Percentiles rank a stretch among this genome's conserved stretches.
Conservation (phyloP, 1,140 invertebrate species). For the Eciton burchellii region DNA sequence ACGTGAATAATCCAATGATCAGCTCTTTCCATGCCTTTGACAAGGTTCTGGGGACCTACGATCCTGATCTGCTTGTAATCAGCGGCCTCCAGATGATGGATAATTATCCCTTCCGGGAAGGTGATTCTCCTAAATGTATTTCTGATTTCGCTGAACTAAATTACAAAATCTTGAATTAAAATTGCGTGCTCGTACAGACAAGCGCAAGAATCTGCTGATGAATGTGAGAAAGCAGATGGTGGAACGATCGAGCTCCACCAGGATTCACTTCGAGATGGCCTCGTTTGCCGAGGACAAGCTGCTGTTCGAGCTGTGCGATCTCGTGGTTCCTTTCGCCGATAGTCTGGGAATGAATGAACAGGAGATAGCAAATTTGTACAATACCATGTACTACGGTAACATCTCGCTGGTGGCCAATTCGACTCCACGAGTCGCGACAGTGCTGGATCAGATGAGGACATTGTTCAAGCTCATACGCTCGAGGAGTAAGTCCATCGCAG, state of each 20-base stretch:
- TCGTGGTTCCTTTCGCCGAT: constrained; percentile 91
- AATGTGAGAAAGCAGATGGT: constrained; percentile 90
- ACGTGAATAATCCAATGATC: constrained; percentile 92
- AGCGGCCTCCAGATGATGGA: constrained; percentile 97
- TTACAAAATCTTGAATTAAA: neutral
- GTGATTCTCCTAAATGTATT: constrained; percentile 77
- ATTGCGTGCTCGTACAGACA: constrained; percentile 83
- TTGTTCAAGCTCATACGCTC: constrained; percentile 88
- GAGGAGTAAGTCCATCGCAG: constrained; percentile 82
- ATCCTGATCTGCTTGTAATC: constrained; percentile 92
- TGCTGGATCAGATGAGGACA: constrained; percentile 94
- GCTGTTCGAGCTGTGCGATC: constrained; percentile 88
- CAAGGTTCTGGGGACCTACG: constrained; percentile 87
- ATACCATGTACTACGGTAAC: constrained; percentile 89
- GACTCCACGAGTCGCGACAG: constrained; percentile 92
- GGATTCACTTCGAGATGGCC: constrained; percentile 95
- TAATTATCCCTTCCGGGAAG: constrained; percentile 91
- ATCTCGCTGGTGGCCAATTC: constrained; percentile 92
- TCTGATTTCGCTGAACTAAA: neutral
- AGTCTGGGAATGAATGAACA: constrained; percentile 97
- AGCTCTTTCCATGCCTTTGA: constrained; percentile 91
- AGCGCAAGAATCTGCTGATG: constrained; percentile 88
- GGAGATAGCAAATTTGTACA: constrained; percentile 92
- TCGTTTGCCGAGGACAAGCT: constrained; percentile 92
- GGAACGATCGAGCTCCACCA: constrained; percentile 87